These are phyloP conservation scores for Ormyrus labotus DNA, from an alignment of 2,888 invertebrate species.

Conservation along the genomic window DNA sequence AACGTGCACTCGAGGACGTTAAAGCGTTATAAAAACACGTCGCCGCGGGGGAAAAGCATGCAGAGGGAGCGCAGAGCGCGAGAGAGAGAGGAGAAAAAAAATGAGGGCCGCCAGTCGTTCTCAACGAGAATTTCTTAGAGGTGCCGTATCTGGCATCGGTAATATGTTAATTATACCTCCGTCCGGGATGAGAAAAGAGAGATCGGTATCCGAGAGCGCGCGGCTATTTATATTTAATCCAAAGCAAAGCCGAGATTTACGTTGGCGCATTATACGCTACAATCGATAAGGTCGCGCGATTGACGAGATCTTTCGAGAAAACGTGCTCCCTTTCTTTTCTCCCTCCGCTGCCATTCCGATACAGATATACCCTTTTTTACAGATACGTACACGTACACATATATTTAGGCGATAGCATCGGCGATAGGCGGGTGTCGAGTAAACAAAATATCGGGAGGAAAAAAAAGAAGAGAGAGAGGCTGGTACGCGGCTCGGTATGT, in stretches of 20 bases:
- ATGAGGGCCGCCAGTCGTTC: slow-evolving; percentile 16
- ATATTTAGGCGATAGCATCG: slow-evolving; percentile 18
- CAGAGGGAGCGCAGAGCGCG: neutral
- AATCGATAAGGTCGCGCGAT: slow-evolving; percentile 29
- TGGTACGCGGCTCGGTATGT: neutral
- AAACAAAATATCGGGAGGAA: slow-evolving; percentile 15
- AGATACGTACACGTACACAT: too few relatives aligned
- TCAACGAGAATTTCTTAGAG: slow-evolving; percentile 50
- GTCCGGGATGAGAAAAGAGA: slow-evolving; percentile 22
- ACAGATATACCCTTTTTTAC: too few relatives aligned
- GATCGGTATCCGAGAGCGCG: slow-evolving; percentile 19
- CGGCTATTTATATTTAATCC: slow-evolving; percentile 45
- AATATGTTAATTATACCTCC: slow-evolving; percentile 63
- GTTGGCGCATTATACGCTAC: neutral
- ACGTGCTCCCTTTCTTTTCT: too few relatives aligned
- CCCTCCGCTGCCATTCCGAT: neutral
- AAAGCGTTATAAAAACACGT: slow-evolving; percentile 44
- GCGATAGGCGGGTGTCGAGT: neutral
- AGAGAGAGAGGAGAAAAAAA: slow-evolving; percentile 9
- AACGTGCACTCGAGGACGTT: slow-evolving; percentile 34
- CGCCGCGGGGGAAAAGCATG: neutral
- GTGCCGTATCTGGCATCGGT: slow-evolving; percentile 61
- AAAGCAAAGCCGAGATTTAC: too few relatives aligned
- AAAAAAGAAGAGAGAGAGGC: neutral
- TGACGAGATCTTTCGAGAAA: neutral